Conservation (phyloP, 1,140 invertebrate species). For the Plectrocnemia conspersa region DNA sequence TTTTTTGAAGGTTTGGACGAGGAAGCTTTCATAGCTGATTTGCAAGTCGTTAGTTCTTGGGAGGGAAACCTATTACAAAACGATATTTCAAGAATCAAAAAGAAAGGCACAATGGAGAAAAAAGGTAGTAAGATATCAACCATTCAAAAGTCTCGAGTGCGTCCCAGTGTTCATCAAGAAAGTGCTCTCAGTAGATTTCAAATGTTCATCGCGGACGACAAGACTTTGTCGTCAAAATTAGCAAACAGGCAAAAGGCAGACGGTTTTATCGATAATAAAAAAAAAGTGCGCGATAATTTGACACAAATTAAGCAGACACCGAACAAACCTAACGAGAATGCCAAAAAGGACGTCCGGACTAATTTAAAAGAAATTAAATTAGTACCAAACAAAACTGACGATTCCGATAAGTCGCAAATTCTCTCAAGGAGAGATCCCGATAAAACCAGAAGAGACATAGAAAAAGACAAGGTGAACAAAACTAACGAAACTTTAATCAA, state of each 20-base stretch:
- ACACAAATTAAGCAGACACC: too few species aligned
- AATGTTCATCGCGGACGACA: too few species aligned
- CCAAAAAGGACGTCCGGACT: too few species aligned
- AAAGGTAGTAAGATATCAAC: neutral
- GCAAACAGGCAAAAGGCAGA: slow-evolving; percentile 1
- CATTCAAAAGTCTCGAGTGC: too few species aligned
- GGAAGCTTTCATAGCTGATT: slow-evolving; percentile 15
- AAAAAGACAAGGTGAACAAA: slow-evolving; percentile 31
- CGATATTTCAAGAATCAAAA: neutral
- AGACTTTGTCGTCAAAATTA: neutral
- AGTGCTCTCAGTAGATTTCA: slow-evolving; percentile 15
- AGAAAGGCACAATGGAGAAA: neutral
- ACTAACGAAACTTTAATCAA: slow-evolving; percentile 23
- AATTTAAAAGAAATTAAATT: too few species aligned
- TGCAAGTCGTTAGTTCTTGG: slow-evolving; percentile 13
- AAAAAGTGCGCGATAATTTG: too few species aligned
- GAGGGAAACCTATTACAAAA: neutral
- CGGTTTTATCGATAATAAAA: too few species aligned
- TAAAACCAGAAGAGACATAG: slow-evolving; percentile 31
- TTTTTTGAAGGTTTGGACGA: slow-evolving; percentile 19
- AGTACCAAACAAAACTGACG: too few species aligned
- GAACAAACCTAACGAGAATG: too few species aligned
- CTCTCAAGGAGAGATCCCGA: slow-evolving; percentile 26
- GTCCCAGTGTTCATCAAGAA: too few species aligned
- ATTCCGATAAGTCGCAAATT: too few species aligned